Conservation (phyloP, 2,888 invertebrate genomes). For the Dryadula phaetusa region DNA sequence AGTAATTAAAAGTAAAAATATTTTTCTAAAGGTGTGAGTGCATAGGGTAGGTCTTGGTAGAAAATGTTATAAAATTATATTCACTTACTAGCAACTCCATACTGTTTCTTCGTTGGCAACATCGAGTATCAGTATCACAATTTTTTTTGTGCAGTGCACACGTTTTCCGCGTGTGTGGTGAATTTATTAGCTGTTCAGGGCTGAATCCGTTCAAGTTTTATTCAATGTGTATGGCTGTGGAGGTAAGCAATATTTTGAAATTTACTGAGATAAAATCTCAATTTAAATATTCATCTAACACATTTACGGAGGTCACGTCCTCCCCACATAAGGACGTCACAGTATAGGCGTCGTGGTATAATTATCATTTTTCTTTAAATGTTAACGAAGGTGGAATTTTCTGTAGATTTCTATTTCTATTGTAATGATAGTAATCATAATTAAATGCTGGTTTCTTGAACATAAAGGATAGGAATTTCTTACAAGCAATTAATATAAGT, state of each 20-base stretch:
- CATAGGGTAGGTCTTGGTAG: neutral
- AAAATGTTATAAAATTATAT: neutral
- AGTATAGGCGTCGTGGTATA: conserved; percentile 62
- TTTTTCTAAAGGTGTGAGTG: no score
- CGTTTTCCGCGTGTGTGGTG: conserved; percentile 80
- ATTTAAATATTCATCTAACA: conserved; percentile 29
- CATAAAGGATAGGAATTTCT: no score
- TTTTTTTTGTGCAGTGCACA: conserved; percentile 78
- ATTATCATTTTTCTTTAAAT: conserved; percentile 54
- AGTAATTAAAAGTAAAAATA: no score
- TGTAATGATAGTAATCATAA: neutral
- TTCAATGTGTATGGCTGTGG: conserved; percentile 95
- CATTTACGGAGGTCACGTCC: conserved; percentile 66
- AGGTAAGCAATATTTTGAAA: conserved; percentile 84
- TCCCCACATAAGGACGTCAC: conserved; percentile 65
- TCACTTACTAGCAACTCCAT: conserved; percentile 22
- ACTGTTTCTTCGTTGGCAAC: conserved; percentile 32
- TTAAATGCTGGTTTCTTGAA: neutral
- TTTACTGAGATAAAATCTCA: conserved; percentile 30
- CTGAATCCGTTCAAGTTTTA: conserved; percentile 85
- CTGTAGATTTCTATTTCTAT: conserved; percentile 9
- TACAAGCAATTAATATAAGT: no score
- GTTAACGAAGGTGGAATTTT: conserved; percentile 41
- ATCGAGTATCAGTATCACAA: conserved; percentile 59
- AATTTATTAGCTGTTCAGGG: conserved; percentile 82